Evolutionary conservation across 1,140 invertebrate species (phyloP).

Genomic region (Schlechtendalia chinensis): DNA sequence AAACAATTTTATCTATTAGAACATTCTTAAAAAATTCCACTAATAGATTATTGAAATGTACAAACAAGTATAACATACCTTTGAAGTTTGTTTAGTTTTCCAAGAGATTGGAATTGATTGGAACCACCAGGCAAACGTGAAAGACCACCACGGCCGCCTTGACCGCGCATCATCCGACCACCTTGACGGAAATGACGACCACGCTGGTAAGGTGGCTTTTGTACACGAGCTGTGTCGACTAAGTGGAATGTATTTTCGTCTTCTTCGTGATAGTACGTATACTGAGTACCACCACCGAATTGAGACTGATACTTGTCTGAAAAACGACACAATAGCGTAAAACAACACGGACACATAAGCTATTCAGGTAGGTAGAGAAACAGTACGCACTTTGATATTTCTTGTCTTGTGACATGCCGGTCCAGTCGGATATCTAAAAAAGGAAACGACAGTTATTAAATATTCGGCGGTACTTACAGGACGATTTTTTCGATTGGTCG

Average conservation of each 20-base stretch:
- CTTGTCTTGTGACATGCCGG: slow-evolving; percentile 90
- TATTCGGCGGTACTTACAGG: slow-evolving; percentile 29
- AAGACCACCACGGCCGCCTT: slow-evolving; percentile 63
- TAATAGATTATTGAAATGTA: not conserved
- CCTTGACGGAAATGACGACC: slow-evolving; percentile 73
- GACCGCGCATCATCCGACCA: slow-evolving; percentile 75
- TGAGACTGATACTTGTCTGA: slow-evolving; percentile 93
- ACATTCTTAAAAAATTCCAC: too few species aligned
- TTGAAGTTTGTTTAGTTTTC: slow-evolving; percentile 59
- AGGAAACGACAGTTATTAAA: slow-evolving; percentile 44
- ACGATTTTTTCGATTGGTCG: slow-evolving; percentile 21
- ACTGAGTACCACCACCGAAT: slow-evolving; percentile 91
- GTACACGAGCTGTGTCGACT: slow-evolving; percentile 89
- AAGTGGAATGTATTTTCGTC: slow-evolving; percentile 98
- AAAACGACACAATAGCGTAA: slow-evolving; percentile 53
- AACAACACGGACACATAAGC: too few species aligned
- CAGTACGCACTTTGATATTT: slow-evolving; percentile 83
- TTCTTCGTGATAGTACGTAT: slow-evolving; percentile 97
- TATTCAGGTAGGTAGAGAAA: too few species aligned
- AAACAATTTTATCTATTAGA: too few species aligned
- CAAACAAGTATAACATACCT: slow-evolving; percentile 59
- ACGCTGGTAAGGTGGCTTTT: slow-evolving; percentile 86
- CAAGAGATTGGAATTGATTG: slow-evolving; percentile 53
- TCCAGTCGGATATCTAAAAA: slow-evolving; percentile 92
- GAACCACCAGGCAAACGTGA: slow-evolving; percentile 59